Conservation (phyloP, 2,888 invertebrate genomes). For the Drosophila birchii region DNA sequence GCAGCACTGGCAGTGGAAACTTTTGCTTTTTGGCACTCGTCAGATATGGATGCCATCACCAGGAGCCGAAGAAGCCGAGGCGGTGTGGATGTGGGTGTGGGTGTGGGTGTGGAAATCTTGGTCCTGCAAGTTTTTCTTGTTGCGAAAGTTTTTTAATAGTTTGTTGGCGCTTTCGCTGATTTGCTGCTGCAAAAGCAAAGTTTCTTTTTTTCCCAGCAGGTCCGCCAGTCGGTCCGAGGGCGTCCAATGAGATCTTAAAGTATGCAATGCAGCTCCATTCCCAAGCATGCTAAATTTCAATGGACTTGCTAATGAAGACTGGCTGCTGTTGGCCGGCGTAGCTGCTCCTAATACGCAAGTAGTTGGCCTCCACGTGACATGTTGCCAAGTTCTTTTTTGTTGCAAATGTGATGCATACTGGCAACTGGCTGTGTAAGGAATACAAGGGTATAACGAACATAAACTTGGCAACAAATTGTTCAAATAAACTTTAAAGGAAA, state of each 20-base stretch:
- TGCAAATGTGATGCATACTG: conserved; percentile 1
- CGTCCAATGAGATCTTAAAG: conserved; percentile 35
- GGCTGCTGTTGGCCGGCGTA: conserved; percentile 9
- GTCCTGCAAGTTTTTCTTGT: conserved; percentile 70
- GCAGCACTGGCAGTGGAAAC: conserved; percentile 53
- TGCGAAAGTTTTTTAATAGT: conserved; percentile 77
- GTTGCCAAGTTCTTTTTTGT: conserved; percentile 9
- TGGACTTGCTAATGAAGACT: conserved; percentile 46
- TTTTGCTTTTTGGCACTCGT: conserved; percentile 81
- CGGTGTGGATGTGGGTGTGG: conserved; percentile 44
- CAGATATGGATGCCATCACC: conserved; percentile 72
- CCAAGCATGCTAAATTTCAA: conserved; percentile 42
- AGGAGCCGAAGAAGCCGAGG: conserved; percentile 5
- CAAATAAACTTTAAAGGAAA: no score
- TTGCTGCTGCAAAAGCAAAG: conserved; percentile 64
- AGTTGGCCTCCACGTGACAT: conserved; percentile 32
- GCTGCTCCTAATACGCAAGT: conserved; percentile 39
- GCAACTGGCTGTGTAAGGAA: not conserved
- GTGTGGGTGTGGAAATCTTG: conserved; percentile 60
- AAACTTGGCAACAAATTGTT: not conserved
- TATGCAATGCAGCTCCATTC: conserved; percentile 32
- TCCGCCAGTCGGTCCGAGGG: conserved; percentile 7
- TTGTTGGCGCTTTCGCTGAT: conserved; percentile 79
- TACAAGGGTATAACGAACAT: not conserved
- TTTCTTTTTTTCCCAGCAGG: conserved; percentile 46